These are phyloP conservation scores for Danaus chrysippus DNA, from an alignment of 2,888 invertebrate species.

Conservation along the genomic window DNA sequence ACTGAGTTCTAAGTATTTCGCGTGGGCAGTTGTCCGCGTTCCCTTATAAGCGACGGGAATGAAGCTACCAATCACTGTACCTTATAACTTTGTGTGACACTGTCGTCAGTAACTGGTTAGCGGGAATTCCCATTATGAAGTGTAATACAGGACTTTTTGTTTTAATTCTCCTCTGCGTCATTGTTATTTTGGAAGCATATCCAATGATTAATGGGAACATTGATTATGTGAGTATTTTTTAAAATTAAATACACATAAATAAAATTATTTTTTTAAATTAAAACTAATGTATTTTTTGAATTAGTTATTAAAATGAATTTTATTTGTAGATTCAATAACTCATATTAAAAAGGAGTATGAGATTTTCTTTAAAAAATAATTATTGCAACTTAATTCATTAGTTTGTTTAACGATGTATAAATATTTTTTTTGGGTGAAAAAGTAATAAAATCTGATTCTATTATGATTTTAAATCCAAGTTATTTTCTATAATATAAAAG, in stretches of 20 bases:
- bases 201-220: constrained; percentile 56
- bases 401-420: no score
- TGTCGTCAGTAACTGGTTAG: constrained; percentile 38
- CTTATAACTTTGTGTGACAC: constrained; percentile 38
- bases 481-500: no score
- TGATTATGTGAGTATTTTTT: constrained; percentile 61
- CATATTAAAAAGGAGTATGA: no score
- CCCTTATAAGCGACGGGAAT: constrained; percentile 59
- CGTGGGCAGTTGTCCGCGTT: constrained; percentile 48
- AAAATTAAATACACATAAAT: background rate
- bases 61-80: constrained; percentile 47
- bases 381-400: no score
- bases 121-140: constrained; percentile 41
- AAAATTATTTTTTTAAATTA: background rate
- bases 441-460: no score
- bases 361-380: no score
- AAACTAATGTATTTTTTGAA: no score
- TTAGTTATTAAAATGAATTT: no score
- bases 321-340: no score
- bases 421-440: no score
- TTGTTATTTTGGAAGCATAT: constrained; percentile 45
- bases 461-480: no score
- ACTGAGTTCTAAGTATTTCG: constrained; percentile 50
- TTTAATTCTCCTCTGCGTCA: constrained; percentile 45
- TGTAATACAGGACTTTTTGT: constrained; percentile 43